A percentile compares a stretch with the other conserved stretches of the same genome.
Conservation (phyloP, 2,888 invertebrate species). For the Schizaphis graminum region DNA sequence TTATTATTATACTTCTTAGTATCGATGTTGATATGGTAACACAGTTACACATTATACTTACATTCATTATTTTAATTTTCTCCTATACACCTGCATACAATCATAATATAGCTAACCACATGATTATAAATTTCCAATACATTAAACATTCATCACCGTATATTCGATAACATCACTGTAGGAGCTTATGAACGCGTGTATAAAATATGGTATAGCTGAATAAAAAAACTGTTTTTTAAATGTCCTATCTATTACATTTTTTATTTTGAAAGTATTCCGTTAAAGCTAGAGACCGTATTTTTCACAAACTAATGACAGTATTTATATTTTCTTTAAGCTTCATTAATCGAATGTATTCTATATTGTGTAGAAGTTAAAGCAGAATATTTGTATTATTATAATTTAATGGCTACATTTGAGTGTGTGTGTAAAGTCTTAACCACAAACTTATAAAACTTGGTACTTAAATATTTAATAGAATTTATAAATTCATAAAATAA, state of each 20-base stretch:
- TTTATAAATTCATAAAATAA: constrained; percentile 4
- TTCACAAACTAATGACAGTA: not conserved
- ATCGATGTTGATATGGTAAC: not conserved
- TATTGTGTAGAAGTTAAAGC: not conserved
- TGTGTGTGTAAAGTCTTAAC: not conserved
- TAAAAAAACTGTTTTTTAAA: not conserved
- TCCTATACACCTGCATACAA: not conserved
- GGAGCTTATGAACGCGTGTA: not conserved
- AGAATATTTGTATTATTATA: not conserved
- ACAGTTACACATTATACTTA: not conserved
- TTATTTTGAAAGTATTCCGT: not conserved
- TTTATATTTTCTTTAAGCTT: not conserved
- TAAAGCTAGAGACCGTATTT: not conserved
- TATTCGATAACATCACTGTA: not conserved
- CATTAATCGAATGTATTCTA: not conserved
- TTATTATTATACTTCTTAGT: not conserved
- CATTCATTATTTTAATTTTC: not conserved
- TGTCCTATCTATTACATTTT: not conserved
- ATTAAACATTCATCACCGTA: not conserved
- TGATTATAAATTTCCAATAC: not conserved
- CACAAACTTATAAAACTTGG: not conserved
- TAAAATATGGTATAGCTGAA: not conserved
- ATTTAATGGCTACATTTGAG: not conserved
- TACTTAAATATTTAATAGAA: not conserved
- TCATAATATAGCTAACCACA: not conserved